Evolutionary conservation across 2,113 vertebrate species (phyloP), one percentile per base, ranked within the genome.

Genomic region (Gadus macrocephalus): DNA sequence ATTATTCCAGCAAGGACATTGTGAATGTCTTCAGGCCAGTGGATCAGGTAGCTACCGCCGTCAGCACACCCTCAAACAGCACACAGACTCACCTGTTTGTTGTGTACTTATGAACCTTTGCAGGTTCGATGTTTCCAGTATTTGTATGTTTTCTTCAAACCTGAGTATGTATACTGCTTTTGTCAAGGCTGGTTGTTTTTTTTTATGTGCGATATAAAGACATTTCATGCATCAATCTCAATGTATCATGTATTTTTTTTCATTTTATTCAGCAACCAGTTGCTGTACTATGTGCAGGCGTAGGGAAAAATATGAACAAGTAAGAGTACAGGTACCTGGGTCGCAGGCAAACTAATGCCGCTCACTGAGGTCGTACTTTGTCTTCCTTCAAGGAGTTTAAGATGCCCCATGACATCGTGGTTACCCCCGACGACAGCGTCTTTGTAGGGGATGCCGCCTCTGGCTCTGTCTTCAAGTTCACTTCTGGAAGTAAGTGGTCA

Each of bases 321-420:
- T 55, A 12, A 7, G 12, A 7, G 53, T 15, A 55, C 16, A 55
- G 16, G 53, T 3, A 16, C 53, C 53, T 4, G 53, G 53, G 31
- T 31, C 3, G 11, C 53, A 12, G 11, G 53, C 16, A 12, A 15
- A 16, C 53, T 55, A 55, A 12, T 15, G 1, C 3, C 53, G 5
- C 53, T 55, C 16, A 55, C 12, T 55, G 53, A 12, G 16, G 12
- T 55, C 75, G n/a, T 68, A 12, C 55, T 58, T 69, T 42, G 31
- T 7, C 73, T 66, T 38, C 15, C 79, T 74, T 68, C 16, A 90
- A 98, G 96, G 91, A 86, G 53, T 98, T 98, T 73, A 88, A 92
- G 81, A 95, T 98, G 93, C 96, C 97, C 62, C 97, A 98, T 19
- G 97, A 98, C 76, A 83, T 98, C 0, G 90, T 92, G 7, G 94